These are phyloP conservation scores for Daphoenositta chrysoptera DNA, from an alignment of 2,113 vertebrate genomes.

Conservation along the genomic window DNA sequence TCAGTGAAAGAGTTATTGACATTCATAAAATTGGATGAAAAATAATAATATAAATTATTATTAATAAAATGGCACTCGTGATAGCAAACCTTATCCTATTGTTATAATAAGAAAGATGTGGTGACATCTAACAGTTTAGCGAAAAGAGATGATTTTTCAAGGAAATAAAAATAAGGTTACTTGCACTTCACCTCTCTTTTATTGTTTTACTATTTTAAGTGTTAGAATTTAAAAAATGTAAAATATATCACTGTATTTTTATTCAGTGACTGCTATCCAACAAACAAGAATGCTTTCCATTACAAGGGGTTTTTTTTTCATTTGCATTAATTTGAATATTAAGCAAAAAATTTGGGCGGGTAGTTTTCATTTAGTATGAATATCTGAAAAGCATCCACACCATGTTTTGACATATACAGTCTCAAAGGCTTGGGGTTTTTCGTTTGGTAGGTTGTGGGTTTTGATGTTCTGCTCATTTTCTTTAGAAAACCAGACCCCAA, in stretches of 20 bases:
- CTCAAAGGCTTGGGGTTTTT: rapidly evolving
- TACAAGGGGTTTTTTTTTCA: background rate
- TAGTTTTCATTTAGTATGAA: background rate
- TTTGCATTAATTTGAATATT: background rate
- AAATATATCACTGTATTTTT: background rate
- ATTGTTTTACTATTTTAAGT: background rate
- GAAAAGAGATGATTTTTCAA: background rate
- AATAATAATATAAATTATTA: background rate
- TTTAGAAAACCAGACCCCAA: background rate
- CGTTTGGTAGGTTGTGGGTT: background rate
- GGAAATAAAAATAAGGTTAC: background rate
- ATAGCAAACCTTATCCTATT: background rate
- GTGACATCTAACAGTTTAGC: background rate
- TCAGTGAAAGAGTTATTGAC: background rate
- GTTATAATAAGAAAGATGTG: background rate
- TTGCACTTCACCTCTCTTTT: rapidly evolving
- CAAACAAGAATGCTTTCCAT: background rate
- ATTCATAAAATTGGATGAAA: background rate
- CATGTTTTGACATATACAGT: background rate
- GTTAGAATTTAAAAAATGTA: background rate
- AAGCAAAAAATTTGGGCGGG: rapidly evolving
- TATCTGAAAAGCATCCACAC: background rate
- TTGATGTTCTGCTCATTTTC: background rate
- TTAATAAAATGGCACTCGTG: background rate
- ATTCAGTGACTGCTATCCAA: background rate